Evolutionary conservation across 2,113 vertebrate genomes (phyloP).

Genomic region (Scartelaos histophorus): DNA sequence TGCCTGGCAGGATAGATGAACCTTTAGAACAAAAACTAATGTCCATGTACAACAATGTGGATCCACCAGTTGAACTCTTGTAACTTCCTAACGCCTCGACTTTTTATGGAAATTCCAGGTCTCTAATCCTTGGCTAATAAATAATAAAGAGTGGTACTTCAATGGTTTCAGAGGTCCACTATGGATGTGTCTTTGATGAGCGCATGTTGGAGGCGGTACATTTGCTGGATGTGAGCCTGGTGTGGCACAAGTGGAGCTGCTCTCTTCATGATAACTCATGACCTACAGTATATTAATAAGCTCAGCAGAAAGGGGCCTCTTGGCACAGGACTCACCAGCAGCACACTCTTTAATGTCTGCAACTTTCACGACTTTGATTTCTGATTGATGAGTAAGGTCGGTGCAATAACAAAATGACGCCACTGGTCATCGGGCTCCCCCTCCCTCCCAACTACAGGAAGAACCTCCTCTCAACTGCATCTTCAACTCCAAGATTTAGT

Average conservation of each 20-base stretch:
- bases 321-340: slow-evolving; percentile 54
- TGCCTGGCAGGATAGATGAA: background rate
- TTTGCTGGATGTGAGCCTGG: slow-evolving; percentile 33
- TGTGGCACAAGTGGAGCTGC: slow-evolving; percentile 38
- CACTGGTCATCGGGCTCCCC: slow-evolving; percentile 41
- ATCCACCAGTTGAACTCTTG: background rate
- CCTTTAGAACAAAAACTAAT: background rate
- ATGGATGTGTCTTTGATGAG: slow-evolving; percentile 41
- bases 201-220: slow-evolving; percentile 39
- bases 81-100: background rate
- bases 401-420: slow-evolving; percentile 54
- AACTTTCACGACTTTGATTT: slow-evolving; percentile 68
- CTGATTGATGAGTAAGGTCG: slow-evolving; percentile 68
- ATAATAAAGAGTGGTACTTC: slow-evolving; percentile 24
- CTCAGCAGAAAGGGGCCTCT: slow-evolving; percentile 63
- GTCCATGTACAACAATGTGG: background rate
- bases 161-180: slow-evolving; percentile 29
- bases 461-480: slow-evolving; percentile 18
- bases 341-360: slow-evolving; percentile 63
- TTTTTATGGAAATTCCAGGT: slow-evolving; percentile 3
- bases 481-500: background rate
- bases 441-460: slow-evolving; percentile 46
- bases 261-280: slow-evolving; percentile 52
- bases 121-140: slow-evolving; percentile 16
- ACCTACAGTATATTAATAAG: slow-evolving; percentile 62